Percentiles rank a stretch among this genome's conserved stretches.
These are phyloP conservation scores for Eucera pruinosa DNA, from an alignment of 2,888 invertebrate genomes.

Conservation along the genomic window DNA sequence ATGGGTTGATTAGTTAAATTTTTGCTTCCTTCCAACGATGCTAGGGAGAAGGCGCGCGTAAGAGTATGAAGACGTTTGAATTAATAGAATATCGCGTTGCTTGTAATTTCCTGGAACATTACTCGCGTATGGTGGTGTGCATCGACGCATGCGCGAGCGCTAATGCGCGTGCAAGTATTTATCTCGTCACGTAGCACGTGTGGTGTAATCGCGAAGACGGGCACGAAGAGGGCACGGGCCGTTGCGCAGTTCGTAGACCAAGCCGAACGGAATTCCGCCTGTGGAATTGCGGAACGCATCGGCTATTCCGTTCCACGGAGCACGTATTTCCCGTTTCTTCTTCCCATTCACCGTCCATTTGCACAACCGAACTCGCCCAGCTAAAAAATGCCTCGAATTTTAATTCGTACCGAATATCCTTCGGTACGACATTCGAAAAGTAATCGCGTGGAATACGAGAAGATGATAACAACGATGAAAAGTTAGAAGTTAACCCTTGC, in stretches of 20 bases:
- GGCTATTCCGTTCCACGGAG: constrained; percentile 22
- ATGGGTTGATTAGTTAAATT: too few relatives aligned
- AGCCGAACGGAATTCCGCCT: constrained; percentile 68
- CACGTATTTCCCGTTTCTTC: not conserved
- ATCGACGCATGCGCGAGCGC: constrained; percentile 32
- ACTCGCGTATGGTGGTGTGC: constrained; percentile 30
- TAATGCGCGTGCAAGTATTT: constrained; percentile 41
- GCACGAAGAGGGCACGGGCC: constrained; percentile 45
- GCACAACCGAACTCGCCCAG: not conserved
- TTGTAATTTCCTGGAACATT: constrained; percentile 49
- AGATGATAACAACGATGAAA: too few relatives aligned
- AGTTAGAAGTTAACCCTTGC: too few relatives aligned
- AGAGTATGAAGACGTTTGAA: constrained; percentile 22
- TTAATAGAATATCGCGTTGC: constrained; percentile 42
- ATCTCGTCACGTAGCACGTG: constrained; percentile 30
- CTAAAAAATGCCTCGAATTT: not conserved
- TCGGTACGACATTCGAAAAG: too few relatives aligned
- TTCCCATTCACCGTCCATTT: not conserved
- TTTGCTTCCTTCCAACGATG: not conserved
- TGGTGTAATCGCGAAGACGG: constrained; percentile 55
- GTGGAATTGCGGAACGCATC: constrained; percentile 53
- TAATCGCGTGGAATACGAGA: too few relatives aligned
- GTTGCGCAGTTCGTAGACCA: constrained; percentile 58
- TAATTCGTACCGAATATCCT: too few relatives aligned
- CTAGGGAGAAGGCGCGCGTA: not conserved